A percentile compares a stretch with the other conserved stretches of the same genome.
Conservation (phyloP, 2,888 invertebrate species). For the Pristionchus arcanus region DNA sequence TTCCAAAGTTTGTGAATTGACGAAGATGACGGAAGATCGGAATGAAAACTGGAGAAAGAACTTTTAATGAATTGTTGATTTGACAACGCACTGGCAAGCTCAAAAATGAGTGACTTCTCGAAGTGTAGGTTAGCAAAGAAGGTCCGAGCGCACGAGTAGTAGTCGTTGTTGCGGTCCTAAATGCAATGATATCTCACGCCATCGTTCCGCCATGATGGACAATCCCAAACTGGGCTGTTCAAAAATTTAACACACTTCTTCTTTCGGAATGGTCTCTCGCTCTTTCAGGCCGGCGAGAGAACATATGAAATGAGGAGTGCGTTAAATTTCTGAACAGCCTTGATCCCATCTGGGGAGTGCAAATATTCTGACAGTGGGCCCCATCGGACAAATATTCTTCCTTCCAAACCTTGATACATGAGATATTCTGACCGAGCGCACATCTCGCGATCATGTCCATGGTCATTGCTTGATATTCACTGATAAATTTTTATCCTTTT, state of each 20-base stretch:
- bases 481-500: constrained; percentile 20
- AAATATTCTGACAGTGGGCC: too few species aligned
- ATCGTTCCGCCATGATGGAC: too few species aligned
- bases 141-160: not conserved
- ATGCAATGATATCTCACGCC: not conserved
- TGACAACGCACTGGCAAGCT: not conserved
- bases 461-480: constrained; percentile 74
- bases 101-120: constrained; percentile 32
- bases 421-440: constrained; percentile 64
- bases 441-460: constrained; percentile 72
- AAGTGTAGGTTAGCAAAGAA: constrained; percentile 2
- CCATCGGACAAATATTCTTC: too few species aligned
- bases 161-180: constrained; percentile 44
- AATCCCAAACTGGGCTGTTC: too few species aligned
- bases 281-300: too few species aligned
- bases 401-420: constrained; percentile 48
- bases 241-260: too few species aligned
- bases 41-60: constrained; percentile 18
- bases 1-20: constrained; percentile 18
- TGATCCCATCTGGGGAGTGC: too few species aligned
- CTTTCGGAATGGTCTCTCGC: too few species aligned
- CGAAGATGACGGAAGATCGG: constrained; percentile 8
- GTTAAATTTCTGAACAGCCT: too few species aligned
- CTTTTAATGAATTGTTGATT: not conserved
- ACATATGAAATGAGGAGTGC: too few species aligned